These are phyloP conservation scores for Slavum lentiscoides DNA, from an alignment of 2,888 invertebrate genomes.

Conservation along the genomic window DNA sequence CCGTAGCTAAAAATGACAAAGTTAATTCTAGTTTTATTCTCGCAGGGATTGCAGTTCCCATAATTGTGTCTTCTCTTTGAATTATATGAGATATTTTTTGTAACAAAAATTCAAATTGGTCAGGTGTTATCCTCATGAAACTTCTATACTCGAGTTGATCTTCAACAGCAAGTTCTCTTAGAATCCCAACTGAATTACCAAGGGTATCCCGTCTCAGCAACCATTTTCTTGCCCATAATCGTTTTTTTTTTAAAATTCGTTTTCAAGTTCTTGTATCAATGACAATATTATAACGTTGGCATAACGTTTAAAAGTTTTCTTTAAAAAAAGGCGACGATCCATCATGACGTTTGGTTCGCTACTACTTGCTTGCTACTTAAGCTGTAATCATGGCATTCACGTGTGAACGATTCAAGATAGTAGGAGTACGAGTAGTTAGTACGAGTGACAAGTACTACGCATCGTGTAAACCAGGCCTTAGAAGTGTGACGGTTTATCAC, in stretches of 20 bases:
- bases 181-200: conserved; percentile 14
- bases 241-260: conserved; percentile 8
- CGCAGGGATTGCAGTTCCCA: no score
- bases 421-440: background rate
- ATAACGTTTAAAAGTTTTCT: conserved; percentile 15
- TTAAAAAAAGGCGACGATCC: conserved; percentile 4
- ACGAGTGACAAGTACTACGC: conserved; percentile 1
- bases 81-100: background rate
- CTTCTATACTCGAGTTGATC: conserved; percentile 6
- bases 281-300: conserved; percentile 15
- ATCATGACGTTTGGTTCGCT: conserved; percentile 5
- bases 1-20: no score
- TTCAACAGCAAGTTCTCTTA: conserved; percentile 10
- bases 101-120: conserved; percentile 26
- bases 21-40: no score
- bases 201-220: conserved; percentile 21
- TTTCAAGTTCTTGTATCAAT: conserved; percentile 21
- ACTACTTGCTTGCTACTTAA: no score
- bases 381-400: background rate
- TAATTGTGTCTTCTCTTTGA: no score
- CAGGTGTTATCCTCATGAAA: conserved; percentile 12
- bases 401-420: background rate
- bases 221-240: conserved; percentile 12
- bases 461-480: background rate
- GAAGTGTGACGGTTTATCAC: no score